Conservation (phyloP, 1,140 invertebrate species). For the Papilio machaon region DNA sequence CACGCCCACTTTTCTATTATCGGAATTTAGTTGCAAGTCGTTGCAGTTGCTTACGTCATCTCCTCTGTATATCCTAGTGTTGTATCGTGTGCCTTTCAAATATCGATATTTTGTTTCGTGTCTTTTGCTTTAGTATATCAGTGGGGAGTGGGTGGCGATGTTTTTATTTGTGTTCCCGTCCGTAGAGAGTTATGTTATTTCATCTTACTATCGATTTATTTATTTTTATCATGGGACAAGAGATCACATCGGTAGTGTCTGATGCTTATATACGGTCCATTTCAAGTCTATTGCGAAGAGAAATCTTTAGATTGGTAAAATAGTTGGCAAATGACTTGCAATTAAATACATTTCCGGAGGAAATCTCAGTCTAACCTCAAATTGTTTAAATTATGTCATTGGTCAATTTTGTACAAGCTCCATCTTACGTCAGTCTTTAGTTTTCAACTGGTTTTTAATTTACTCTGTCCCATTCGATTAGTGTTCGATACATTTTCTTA, state of each 20-base stretch:
- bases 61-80: conserved; percentile 10
- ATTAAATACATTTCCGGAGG: neutral
- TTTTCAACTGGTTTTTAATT: conserved; percentile 41
- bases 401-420: neutral
- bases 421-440: neutral
- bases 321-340: conserved; percentile 13
- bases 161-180: conserved; percentile 77
- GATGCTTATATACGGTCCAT: conserved; percentile 48
- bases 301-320: conserved; percentile 51
- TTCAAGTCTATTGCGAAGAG: conserved; percentile 49
- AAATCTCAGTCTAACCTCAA: neutral
- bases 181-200: conserved; percentile 73
- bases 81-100: neutral
- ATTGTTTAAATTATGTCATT: neutral
- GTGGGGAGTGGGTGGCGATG: conserved; percentile 62
- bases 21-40: neutral
- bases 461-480: conserved; percentile 62
- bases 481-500: conserved; percentile 59
- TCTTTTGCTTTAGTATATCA: conserved; percentile 39
- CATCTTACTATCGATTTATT: conserved; percentile 53
- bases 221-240: conserved; percentile 51
- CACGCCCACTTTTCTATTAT: neutral
- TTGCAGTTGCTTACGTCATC: neutral
- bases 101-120: conserved; percentile 1
- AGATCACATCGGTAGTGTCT: conserved; percentile 48